Conservation (phyloP, 2,113 vertebrate species). For the Macquaria ambigua region DNA sequence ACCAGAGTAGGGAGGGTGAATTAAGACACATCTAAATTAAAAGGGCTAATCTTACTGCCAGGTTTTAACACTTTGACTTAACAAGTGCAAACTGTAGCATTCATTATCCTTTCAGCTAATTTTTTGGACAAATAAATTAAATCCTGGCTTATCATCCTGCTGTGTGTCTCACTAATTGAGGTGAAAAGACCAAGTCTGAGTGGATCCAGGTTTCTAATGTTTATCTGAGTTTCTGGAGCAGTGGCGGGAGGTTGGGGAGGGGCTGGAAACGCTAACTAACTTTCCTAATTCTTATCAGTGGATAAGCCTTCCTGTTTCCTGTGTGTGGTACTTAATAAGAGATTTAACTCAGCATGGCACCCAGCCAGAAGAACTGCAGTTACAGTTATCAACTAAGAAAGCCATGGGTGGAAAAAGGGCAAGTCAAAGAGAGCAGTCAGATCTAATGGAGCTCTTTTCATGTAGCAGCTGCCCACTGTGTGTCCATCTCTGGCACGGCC, state of each 20-base stretch:
- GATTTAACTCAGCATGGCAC: slow-evolving; percentile 62
- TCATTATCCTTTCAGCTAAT: slow-evolving; percentile 14
- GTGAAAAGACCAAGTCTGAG: slow-evolving; percentile 47
- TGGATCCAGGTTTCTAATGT: slow-evolving; percentile 26
- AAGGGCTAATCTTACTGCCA: slow-evolving; percentile 8
- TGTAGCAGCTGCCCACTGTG: slow-evolving; percentile 33
- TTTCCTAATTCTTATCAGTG: slow-evolving; percentile 69
- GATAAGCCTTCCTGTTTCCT: slow-evolving; percentile 73
- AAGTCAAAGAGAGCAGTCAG: slow-evolving; percentile 43
- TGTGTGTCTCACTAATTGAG: slow-evolving; percentile 52
- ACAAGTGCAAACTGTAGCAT: neutral
- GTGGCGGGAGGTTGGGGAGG: slow-evolving; percentile 20
- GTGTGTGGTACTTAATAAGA: slow-evolving; percentile 64
- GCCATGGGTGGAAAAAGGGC: neutral
- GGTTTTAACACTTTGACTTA: slow-evolving; percentile 19
- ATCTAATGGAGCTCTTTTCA: slow-evolving; percentile 60
- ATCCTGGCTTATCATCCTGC: slow-evolving; percentile 20
- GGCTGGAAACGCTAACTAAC: slow-evolving; percentile 43
- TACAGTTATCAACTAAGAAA: slow-evolving; percentile 58
- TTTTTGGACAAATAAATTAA: slow-evolving; percentile 40
- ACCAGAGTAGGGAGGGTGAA: neutral
- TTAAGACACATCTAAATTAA: neutral
- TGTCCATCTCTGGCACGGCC: slow-evolving; percentile 19
- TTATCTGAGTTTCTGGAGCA: slow-evolving; percentile 46
- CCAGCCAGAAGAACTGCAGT: slow-evolving; percentile 48